phyloP scores from a whole-genome alignment of 1,140 invertebrate genomes.

The Delia radicum region DNA sequence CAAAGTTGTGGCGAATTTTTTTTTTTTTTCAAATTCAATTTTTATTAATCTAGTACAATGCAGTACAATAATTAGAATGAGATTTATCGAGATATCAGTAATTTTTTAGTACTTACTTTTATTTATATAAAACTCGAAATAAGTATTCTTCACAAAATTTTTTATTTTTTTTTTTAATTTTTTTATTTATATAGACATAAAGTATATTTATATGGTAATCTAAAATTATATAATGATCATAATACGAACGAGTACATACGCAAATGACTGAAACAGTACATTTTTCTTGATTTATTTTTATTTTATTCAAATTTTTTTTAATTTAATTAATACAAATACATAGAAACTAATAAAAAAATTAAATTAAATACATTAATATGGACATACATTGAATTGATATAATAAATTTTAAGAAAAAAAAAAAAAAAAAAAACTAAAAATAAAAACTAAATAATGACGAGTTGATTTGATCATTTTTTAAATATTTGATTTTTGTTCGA shows the following conservation, averaged over 20 bases:
- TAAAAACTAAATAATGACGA: constrained; percentile 4
- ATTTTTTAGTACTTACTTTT: too few species aligned
- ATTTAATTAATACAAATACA: background rate
- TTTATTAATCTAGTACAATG: too few species aligned
- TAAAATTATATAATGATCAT: background rate
- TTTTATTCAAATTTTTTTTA: background rate
- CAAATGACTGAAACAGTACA: background rate
- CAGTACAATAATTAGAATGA: too few species aligned
- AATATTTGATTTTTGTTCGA: background rate
- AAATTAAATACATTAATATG: background rate
- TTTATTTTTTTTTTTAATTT: constrained; percentile 31
- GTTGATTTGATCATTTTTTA: background rate
- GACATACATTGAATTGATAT: background rate
- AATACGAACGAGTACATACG: background rate
- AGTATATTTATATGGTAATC: background rate
- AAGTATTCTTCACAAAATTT: background rate
- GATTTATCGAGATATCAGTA: too few species aligned
- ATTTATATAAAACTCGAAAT: too few species aligned
- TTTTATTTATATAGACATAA: background rate
- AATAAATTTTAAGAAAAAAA: background rate
- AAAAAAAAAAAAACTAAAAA: background rate
- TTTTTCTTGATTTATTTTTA: background rate
- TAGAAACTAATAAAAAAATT: background rate
- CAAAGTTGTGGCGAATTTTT: too few species aligned
- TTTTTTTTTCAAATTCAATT: too few species aligned